A percentile compares a stretch with the other conserved stretches of the same genome.
Evolutionary conservation across 2,797 vertebrate species (phyloP).

Genomic region (Cichlasoma orientale): DNA sequence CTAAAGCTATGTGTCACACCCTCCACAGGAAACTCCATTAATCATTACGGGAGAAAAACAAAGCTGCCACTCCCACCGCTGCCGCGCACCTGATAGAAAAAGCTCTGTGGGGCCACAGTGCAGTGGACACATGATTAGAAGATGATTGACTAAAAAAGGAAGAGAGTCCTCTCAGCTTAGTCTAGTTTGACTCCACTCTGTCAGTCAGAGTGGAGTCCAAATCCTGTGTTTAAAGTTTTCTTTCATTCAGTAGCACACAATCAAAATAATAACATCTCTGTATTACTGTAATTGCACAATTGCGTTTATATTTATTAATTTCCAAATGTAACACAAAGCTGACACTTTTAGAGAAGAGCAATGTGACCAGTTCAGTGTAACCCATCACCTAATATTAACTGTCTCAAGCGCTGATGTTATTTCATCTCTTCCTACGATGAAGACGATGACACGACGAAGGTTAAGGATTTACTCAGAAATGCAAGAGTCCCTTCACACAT

Average conservation of each 20-base stretch:
- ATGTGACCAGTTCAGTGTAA: neutral
- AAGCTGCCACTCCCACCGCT: conserved; percentile 28
- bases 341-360: neutral
- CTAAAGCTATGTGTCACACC: conserved; percentile 61
- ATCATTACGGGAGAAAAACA: conserved; percentile 52
- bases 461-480: neutral
- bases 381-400: neutral
- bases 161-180: neutral
- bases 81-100: conserved; percentile 32
- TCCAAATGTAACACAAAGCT: neutral
- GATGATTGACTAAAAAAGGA: neutral
- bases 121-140: neutral
- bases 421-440: neutral
- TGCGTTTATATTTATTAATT: neutral
- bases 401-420: neutral
- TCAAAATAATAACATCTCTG: neutral
- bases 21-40: conserved; percentile 49
- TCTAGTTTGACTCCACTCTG: no score
- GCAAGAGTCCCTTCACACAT: neutral
- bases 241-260: neutral
- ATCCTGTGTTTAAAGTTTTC: neutral
- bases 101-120: neutral
- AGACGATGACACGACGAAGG: neutral
- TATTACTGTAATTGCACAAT: neutral
- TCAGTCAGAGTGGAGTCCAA: no score